Evolutionary conservation across 2,797 vertebrate genomes (phyloP), one percentile per base, ranked within the genome.

Genomic region (Chrosomus eos): DNA sequence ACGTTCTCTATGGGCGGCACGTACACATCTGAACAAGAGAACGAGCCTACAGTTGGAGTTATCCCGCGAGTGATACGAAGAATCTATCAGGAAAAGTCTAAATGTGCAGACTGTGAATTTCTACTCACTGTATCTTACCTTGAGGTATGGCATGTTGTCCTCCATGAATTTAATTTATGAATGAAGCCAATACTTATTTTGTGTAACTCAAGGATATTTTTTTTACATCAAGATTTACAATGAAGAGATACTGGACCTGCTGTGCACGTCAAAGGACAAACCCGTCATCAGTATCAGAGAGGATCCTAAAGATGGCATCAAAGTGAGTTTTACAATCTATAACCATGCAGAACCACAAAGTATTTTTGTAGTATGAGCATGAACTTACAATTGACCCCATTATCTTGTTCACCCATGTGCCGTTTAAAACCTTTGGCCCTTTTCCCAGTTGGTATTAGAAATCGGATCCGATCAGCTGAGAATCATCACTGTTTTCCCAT

Each of bases 1-100:
- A 99, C 98, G 0, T 99, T 95, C 86, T 99, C 98, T 0, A 99
- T 99, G 98, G 98, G 98, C 83, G 97, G 98, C 62, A 92, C 97
- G 0, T 99, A 98, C 86, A 98, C 97, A 3, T 95, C 97, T 2
- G 94, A 91, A 21, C 97, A 99, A 86, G 97, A 97, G 89, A 92
- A 96, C 0, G 97, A 99, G 51, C 94, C 95, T 6, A 94, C 91
- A 0, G 96, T 99, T 10, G 98, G 98, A 1, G 96, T 99, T 66
- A 99, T 99, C 87, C 98, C 98, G 3, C 93, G 98, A 33, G 98
- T 99, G 23, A 96, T 99, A 86, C 89, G 80, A 21, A 91, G 91
- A 66, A 96, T 99, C 3, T 99, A 97, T 89, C 93, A 95, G 73
- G 96, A 98, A 93, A 95, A 92, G 77, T 92, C 96, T n/a, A 94